Evolutionary conservation across 2,113 vertebrate genomes (phyloP).

Genomic region (Monopterus albus): DNA sequence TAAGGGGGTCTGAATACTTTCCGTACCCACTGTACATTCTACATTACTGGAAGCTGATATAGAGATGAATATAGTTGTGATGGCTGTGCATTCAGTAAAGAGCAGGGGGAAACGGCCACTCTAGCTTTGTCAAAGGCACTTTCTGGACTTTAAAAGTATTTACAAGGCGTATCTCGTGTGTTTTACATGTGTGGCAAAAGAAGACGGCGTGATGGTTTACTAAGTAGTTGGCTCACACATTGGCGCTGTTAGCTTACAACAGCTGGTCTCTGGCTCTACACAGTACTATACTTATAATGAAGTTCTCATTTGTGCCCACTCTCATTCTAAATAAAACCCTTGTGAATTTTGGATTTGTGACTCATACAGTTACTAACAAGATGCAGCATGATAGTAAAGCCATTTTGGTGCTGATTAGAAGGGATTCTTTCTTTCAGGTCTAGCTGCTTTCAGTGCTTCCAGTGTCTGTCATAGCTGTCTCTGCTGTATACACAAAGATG

Average conservation of each 20-base stretch:
- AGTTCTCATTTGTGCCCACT: not conserved
- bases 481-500: not conserved
- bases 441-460: not conserved
- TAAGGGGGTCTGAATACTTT: too few species aligned
- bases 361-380: not conserved
- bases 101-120: conserved; percentile 6
- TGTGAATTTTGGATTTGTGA: not conserved
- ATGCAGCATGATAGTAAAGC: not conserved
- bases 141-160: conserved; percentile 8
- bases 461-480: not conserved
- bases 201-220: conserved; percentile 2
- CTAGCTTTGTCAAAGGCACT: conserved; percentile 3
- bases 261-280: not conserved
- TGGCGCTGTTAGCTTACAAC: not conserved
- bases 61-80: conserved; percentile 10
- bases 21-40: too few species aligned
- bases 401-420: not conserved
- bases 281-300: not conserved
- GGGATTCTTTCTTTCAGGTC: not conserved
- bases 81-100: not conserved
- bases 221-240: not conserved
- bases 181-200: not conserved
- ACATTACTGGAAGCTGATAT: not conserved
- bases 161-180: not conserved
- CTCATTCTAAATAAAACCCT: not conserved